Conservation (phyloP, 1,140 invertebrate genomes). For the Parasteatoda tepidariorum region DNA sequence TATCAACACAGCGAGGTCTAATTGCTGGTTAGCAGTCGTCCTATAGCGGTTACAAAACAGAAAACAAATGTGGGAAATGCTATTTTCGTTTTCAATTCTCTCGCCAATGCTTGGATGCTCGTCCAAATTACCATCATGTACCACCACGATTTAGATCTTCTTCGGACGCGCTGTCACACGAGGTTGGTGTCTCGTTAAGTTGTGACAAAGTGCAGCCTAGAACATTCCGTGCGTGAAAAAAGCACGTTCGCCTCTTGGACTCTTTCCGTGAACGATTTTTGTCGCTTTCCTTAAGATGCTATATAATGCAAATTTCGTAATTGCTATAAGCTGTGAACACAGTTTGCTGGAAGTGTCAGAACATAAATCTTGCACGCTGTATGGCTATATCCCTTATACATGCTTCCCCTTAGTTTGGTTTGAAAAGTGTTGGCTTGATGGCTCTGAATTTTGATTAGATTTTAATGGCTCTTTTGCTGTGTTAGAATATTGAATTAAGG, state of each 20-base stretch:
- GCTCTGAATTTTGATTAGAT: neutral
- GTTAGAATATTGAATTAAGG: neutral
- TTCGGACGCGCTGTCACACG: neutral
- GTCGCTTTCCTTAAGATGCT: neutral
- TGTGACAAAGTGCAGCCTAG: constrained; percentile 28
- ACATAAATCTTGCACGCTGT: constrained; percentile 9
- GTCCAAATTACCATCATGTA: neutral
- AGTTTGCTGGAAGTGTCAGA: neutral
- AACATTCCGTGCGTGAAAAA: constrained; percentile 35
- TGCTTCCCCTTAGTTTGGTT: too few species aligned
- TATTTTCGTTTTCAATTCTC: neutral
- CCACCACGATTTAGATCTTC: neutral
- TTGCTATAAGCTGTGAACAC: neutral
- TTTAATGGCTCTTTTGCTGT: neutral
- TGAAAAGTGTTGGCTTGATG: neutral
- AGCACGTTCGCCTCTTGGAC: constrained; percentile 12
- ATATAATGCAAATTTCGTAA: neutral
- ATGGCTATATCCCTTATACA: neutral
- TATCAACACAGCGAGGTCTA: too few species aligned
- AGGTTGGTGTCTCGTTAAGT: constrained; percentile 15
- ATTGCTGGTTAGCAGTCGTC: too few species aligned
- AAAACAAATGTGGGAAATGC: neutral
- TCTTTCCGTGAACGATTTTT: neutral
- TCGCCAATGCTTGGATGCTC: constrained; percentile 20
- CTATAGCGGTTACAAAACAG: neutral